A percentile compares a stretch with the other conserved stretches of the same genome.
phyloP scores from a whole-genome alignment of 2,888 invertebrate species.

The Molorchus minor region DNA sequence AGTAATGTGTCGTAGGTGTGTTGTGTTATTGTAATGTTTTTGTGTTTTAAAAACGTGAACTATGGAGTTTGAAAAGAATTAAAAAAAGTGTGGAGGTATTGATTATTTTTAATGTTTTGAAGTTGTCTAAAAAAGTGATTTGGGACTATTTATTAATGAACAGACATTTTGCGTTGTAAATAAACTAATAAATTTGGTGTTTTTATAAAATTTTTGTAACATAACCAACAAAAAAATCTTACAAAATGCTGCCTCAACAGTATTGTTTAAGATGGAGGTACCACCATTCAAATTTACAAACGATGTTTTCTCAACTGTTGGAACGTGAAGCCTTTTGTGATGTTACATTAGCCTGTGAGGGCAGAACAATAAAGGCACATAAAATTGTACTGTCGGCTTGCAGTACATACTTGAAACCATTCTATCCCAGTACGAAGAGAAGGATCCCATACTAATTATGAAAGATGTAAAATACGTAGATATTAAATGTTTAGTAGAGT shows the following conservation, averaged over 20 bases:
- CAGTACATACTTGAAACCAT: conserved; percentile 89
- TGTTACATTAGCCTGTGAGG: conserved; percentile 89
- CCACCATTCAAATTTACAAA: conserved; percentile 89
- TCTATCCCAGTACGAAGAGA: conserved; percentile 82
- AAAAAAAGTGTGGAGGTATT: conserved; percentile 56
- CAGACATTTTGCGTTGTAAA: conserved; percentile 34
- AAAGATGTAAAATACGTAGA: conserved; percentile 92
- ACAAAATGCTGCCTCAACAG: conserved; percentile 82
- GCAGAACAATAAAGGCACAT: conserved; percentile 79
- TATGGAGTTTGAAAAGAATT: conserved; percentile 53
- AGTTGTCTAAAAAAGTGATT: conserved; percentile 56
- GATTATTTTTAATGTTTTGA: conserved; percentile 60
- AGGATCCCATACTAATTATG: conserved; percentile 84
- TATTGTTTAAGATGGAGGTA: conserved; percentile 94
- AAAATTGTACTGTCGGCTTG: conserved; percentile 91
- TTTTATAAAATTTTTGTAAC: conserved; percentile 39
- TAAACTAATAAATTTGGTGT: conserved; percentile 31
- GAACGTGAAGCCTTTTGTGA: conserved; percentile 90
- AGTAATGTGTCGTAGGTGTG: conserved; percentile 42
- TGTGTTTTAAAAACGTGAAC: conserved; percentile 47
- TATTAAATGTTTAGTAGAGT: conserved; percentile 88
- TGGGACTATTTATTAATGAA: conserved; percentile 45
- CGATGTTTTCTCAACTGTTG: conserved; percentile 86
- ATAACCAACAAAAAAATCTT: conserved; percentile 45
- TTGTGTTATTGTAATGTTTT: conserved; percentile 43